Evolutionary conservation across 23 tunicate species (phyloP).

Genomic region (Corella eumyota): DNA sequence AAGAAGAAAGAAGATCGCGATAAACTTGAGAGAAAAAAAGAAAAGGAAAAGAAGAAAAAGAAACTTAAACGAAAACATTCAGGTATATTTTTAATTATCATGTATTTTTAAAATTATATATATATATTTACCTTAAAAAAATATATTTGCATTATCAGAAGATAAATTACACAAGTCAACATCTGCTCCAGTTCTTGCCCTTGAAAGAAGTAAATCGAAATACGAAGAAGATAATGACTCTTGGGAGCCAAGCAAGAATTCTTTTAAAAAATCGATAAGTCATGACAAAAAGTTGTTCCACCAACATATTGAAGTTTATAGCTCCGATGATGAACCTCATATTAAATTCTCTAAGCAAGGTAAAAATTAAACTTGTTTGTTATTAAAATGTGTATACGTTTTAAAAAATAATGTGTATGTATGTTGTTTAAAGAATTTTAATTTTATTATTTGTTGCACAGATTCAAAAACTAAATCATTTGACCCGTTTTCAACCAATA

Average conservation of each 20-base stretch:
- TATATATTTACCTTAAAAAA: too few relatives aligned
- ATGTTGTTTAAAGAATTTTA: too few relatives aligned
- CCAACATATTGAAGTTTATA: conserved; percentile 1
- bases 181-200: conserved; percentile 25
- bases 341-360: too few relatives aligned
- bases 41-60: conserved; percentile 12
- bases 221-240: conserved; percentile 33
- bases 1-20: conserved; percentile 52
- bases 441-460: too few relatives aligned
- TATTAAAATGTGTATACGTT: too few relatives aligned
- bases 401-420: too few relatives aligned
- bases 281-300: conserved; percentile 1
- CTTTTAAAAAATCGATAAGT: background rate
- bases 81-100: background rate
- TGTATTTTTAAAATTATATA: too few relatives aligned
- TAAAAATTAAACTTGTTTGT: too few relatives aligned
- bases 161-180: conserved; percentile 28
- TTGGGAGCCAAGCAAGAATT: conserved; percentile 24
- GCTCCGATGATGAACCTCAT: conserved; percentile 8
- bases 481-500: too few relatives aligned
- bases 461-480: too few relatives aligned
- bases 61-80: conserved; percentile 15
- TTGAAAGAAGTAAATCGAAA: conserved; percentile 22
- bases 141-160: too few relatives aligned
- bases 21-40: conserved; percentile 8